These are phyloP conservation scores for Melanostigma gelatinosum DNA, from an alignment of 2,113 vertebrate genomes.

Conservation along the genomic window DNA sequence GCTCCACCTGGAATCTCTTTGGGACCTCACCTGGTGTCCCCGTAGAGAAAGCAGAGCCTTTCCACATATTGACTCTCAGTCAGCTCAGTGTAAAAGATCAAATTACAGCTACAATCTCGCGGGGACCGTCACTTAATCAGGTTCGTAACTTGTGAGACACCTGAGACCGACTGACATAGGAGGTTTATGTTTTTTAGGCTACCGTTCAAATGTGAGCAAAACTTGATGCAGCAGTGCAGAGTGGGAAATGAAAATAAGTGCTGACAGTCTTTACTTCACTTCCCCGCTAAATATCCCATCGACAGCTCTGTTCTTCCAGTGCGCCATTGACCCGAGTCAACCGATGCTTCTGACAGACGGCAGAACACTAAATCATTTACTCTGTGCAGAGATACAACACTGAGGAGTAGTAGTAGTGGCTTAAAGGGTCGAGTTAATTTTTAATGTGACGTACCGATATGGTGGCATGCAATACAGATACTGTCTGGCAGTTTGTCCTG, in stretches of 20 bases:
- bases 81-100: constrained; percentile 36
- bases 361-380: constrained; percentile 14
- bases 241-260: background rate
- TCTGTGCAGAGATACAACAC: background rate
- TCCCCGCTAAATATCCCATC: constrained; percentile 4
- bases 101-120: constrained; percentile 32
- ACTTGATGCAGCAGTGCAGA: background rate
- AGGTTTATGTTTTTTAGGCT: constrained; percentile 5
- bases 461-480: background rate
- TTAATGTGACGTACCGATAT: constrained; percentile 5
- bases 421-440: constrained; percentile 3
- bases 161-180: background rate
- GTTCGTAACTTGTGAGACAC: constrained; percentile 27
- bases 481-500: constrained; percentile 6
- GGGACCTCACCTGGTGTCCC: constrained; percentile 49
- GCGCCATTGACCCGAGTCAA: background rate
- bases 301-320: constrained; percentile 9
- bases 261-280: background rate
- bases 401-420: constrained; percentile 1
- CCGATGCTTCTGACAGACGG: constrained; percentile 20
- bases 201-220: background rate
- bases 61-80: constrained; percentile 29
- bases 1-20: constrained; percentile 51
- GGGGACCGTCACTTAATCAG: constrained; percentile 26
- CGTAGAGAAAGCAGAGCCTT: constrained; percentile 6